A percentile compares a stretch with the other conserved stretches of the same genome.
These are phyloP conservation scores for Nineta flava DNA, from an alignment of 2,888 invertebrate species.

Conservation along the genomic window DNA sequence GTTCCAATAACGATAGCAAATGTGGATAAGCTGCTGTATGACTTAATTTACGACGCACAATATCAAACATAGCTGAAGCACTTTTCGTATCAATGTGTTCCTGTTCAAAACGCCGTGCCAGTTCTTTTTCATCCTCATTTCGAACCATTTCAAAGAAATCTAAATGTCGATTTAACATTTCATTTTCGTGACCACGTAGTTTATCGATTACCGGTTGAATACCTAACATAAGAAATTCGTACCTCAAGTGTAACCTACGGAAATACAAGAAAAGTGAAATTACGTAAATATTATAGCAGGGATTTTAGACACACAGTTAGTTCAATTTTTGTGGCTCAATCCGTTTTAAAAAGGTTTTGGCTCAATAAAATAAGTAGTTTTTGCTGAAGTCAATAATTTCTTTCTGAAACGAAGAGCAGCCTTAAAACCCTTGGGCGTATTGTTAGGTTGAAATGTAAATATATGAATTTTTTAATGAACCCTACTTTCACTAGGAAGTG, in stretches of 20 bases:
- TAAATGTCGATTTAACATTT: constrained; percentile 86
- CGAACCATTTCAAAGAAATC: constrained; percentile 98
- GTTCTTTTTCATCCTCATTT: constrained; percentile 88
- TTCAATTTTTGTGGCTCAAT: too few relatives aligned
- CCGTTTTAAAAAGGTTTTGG: too few relatives aligned
- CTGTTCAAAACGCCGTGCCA: constrained; percentile 78
- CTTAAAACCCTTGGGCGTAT: too few relatives aligned
- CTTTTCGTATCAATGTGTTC: constrained; percentile 91
- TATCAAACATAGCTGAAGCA: constrained; percentile 82
- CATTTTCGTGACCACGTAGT: constrained; percentile 80
- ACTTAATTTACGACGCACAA: constrained; percentile 71
- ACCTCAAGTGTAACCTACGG: constrained; percentile 71
- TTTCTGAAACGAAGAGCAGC: too few relatives aligned
- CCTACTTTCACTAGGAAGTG: too few relatives aligned
- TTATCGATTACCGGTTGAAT: constrained; percentile 93
- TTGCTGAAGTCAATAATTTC: too few relatives aligned
- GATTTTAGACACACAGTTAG: too few relatives aligned
- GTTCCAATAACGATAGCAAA: constrained; percentile 76
- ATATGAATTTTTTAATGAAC: too few relatives aligned
- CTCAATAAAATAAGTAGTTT: too few relatives aligned
- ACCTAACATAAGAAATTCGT: constrained; percentile 92
- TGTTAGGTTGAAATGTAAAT: too few relatives aligned
- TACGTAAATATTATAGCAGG: too few relatives aligned
- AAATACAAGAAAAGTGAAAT: too few relatives aligned
- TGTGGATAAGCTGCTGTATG: constrained; percentile 90